Percentiles rank a stretch among this genome's conserved stretches.
Conservation (phyloP, 2,113 vertebrate genomes). For the Mola mola region DNA sequence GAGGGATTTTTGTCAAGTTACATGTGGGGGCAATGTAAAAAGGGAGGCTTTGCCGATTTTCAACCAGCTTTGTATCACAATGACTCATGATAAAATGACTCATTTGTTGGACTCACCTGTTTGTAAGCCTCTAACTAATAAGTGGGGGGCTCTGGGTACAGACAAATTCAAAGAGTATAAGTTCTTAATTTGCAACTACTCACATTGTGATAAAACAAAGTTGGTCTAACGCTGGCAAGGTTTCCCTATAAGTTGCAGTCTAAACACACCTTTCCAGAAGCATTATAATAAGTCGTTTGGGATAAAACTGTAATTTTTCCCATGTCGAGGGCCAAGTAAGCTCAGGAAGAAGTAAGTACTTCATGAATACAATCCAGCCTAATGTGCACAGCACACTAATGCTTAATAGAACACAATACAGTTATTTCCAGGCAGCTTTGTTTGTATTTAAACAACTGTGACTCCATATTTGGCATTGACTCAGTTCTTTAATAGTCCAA, state of each 20-base stretch:
- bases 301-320: constrained; percentile 10
- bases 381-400: not conserved
- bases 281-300: not conserved
- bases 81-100: no score
- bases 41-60: no score
- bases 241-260: not conserved
- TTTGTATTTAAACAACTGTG: constrained; percentile 8
- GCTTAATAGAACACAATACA: constrained; percentile 2
- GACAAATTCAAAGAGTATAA: no score
- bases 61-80: no score
- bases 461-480: constrained; percentile 24
- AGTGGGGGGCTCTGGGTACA: no score
- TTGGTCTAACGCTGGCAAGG: not conserved
- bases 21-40: no score
- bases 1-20: no score
- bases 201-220: no score
- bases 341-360: not conserved
- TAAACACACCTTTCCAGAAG: constrained; percentile 10
- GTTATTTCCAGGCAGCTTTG: constrained; percentile 8
- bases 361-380: not conserved
- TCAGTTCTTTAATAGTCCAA: constrained; percentile 29
- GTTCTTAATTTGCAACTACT: no score
- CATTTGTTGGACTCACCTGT: no score
- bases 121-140: no score
- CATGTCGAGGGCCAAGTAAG: not conserved